Evolutionary conservation across 2,888 invertebrate genomes (phyloP), one percentile per base, ranked within the genome.

Genomic region (Machimus atricapillus): DNA sequence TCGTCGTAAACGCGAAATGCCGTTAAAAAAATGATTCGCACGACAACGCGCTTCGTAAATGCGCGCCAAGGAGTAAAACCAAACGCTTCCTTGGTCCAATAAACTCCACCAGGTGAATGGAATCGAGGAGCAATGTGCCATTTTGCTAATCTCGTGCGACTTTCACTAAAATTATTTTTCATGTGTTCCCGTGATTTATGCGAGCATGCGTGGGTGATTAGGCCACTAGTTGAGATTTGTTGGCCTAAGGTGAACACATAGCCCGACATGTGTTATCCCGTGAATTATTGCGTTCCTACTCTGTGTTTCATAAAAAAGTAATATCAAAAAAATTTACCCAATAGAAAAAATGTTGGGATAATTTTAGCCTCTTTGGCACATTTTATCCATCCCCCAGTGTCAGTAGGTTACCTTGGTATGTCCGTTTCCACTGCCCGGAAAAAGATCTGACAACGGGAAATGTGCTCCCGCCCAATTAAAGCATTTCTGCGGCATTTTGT

Each of bases 131-230:
- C 66, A 66, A 78, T 40, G 40, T 40, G 40, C 43, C 40, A 78
- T 66, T 66, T 66, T 78, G 34, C n/a, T 78, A 46, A 78, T 78
- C 43, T 78, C 78, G 78, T 78, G 78, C 78, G 23, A 78, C n/a
- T 78, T 78, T 78, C 66, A 66, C 66, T 40, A 43, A 78, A 78
- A 40, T 43, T 78, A 23, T 43, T 40, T 76, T 76, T 14, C 76
- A 76, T 37, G n/a, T 6, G 37, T 78, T 78, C 40, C 37, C 12
- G 19, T 78, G 78, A 78, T 78, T 78, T 78, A 78, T 43, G 37
- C 1, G 9, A 12, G 19, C 16, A 40, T 78, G 78, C 40, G 40
- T 37, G 40, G 40, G 78, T 40, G 78, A 78, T 78, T 23, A 43
- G 78, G 66, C 66, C 40, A 78, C 37, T 78, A 43, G 43, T 23